Evolutionary conservation across 2,113 vertebrate genomes (phyloP).

Genomic region (Lates calcarifer): DNA sequence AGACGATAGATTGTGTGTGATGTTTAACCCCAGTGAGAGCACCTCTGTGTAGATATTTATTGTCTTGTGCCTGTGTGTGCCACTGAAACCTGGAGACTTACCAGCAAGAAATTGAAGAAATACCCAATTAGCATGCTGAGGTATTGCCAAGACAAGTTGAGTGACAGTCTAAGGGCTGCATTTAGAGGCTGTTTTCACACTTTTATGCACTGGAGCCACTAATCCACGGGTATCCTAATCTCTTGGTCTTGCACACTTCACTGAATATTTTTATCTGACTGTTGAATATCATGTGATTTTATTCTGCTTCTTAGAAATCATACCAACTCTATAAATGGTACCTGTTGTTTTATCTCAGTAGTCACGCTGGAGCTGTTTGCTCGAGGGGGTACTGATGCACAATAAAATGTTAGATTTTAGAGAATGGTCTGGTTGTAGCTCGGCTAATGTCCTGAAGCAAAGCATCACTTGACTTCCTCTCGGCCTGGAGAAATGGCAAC

Average conservation of each 20-base stretch:
- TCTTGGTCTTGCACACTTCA: constrained; percentile 11
- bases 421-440: constrained; percentile 45
- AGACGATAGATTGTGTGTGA: constrained; percentile 31
- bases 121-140: not conserved
- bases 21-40: not conserved
- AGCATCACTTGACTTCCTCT: constrained; percentile 72
- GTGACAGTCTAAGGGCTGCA: not conserved
- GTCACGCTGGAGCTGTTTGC: constrained; percentile 52
- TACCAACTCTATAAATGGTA: constrained; percentile 33
- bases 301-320: constrained; percentile 27
- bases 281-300: constrained; percentile 53
- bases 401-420: constrained; percentile 25
- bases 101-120: not conserved
- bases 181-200: not conserved
- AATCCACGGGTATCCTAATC: not conserved
- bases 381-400: constrained; percentile 32
- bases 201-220: not conserved
- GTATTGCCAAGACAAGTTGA: not conserved
- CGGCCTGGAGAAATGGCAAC: not conserved
- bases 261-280: constrained; percentile 1
- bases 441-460: constrained; percentile 13
- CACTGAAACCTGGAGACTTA: not conserved
- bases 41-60: not conserved
- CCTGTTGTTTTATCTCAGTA: constrained; percentile 35
- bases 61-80: not conserved